These are phyloP conservation scores for Pandemis heparana DNA, from an alignment of 2,888 invertebrate species.

Conservation along the genomic window DNA sequence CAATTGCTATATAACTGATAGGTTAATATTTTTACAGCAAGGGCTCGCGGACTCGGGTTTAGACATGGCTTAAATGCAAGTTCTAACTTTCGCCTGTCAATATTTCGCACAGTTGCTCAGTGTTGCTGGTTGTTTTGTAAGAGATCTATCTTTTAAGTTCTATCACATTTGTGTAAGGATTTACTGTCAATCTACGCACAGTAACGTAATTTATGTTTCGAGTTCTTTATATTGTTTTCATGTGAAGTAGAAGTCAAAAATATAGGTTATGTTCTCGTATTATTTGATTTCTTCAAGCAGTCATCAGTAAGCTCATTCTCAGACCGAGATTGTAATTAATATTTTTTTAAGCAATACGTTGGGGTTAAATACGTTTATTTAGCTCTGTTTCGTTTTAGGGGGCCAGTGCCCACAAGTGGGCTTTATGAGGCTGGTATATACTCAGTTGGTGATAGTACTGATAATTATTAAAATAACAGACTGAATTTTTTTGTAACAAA, in stretches of 20 bases:
- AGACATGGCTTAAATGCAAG: neutral
- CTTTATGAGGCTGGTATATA: neutral
- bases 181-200: neutral
- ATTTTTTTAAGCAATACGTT: neutral
- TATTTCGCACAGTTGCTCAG: neutral
- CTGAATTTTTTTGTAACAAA: conserved; percentile 26
- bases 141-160: neutral
- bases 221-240: neutral
- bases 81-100: neutral
- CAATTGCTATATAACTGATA: neutral
- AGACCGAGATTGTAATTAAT: neutral
- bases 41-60: neutral
- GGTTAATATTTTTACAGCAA: neutral
- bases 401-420: neutral
- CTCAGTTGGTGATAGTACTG: neutral
- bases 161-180: neutral
- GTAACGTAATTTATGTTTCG: neutral
- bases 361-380: neutral
- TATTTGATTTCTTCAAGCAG: neutral
- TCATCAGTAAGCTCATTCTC: neutral
- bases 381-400: neutral
- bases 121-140: neutral
- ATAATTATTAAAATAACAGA: conserved; percentile 3
- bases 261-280: neutral
- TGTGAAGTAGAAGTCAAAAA: neutral